phyloP scores from a whole-genome alignment of 1,140 invertebrate genomes.

The Macrobrachium nipponense region DNA sequence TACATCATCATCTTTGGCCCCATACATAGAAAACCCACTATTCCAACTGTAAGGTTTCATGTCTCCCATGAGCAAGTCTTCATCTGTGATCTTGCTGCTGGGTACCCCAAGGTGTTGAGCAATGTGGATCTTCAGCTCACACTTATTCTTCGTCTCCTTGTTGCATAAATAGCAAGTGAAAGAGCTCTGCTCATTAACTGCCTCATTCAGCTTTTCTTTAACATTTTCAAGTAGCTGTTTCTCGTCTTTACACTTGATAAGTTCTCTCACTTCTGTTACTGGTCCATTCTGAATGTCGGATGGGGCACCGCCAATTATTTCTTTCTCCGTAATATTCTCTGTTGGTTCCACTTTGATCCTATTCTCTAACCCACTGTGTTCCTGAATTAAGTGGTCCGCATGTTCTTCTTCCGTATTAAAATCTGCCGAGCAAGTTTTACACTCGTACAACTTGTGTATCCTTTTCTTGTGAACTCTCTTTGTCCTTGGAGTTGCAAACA shows the following conservation, averaged over 20 bases:
- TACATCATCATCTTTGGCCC: background rate
- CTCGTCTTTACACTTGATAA: too few relatives aligned
- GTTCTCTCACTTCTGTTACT: too few relatives aligned
- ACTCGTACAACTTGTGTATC: slow-evolving; percentile 45
- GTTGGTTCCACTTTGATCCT: too few relatives aligned
- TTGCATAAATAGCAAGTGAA: slow-evolving; percentile 30
- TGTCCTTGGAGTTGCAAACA: slow-evolving; percentile 26
- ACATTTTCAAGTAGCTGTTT: background rate
- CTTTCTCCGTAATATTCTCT: too few relatives aligned
- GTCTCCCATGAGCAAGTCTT: slow-evolving; percentile 14
- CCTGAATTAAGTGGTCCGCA: slow-evolving; percentile 3
- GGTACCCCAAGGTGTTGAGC: slow-evolving; percentile 34
- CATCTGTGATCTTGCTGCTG: slow-evolving; percentile 31
- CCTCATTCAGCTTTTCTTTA: background rate
- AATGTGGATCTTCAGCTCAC: slow-evolving; percentile 27
- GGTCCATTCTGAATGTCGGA: too few relatives aligned
- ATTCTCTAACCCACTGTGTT: background rate
- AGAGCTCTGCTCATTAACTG: background rate
- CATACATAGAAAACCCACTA: background rate
- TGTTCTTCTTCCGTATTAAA: slow-evolving; percentile 6
- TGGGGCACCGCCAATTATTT: too few relatives aligned
- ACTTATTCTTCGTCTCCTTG: slow-evolving; percentile 25
- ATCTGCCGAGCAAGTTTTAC: slow-evolving; percentile 32
- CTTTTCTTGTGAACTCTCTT: slow-evolving; percentile 40
- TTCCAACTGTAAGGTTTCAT: background rate